A percentile compares a stretch with the other conserved stretches of the same genome.
Conservation (phyloP, 2,113 vertebrate species). For the Pandion haliaetus region DNA sequence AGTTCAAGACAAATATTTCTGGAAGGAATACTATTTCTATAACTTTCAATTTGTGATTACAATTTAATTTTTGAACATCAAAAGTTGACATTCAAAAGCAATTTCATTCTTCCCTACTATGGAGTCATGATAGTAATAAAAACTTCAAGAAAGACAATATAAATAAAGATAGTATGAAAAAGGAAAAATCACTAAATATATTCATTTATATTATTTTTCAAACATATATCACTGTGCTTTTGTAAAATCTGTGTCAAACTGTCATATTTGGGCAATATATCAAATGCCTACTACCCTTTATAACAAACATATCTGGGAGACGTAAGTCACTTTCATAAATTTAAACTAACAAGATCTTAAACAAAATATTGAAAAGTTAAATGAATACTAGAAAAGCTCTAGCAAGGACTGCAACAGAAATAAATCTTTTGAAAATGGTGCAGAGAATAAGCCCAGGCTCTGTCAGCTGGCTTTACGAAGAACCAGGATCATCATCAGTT, state of each 20-base stretch:
- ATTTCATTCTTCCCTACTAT: neutral
- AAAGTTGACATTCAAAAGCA: neutral
- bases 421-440: neutral
- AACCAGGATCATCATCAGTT: neutral
- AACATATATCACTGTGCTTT: neutral
- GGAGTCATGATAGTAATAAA: neutral
- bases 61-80: neutral
- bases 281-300: neutral
- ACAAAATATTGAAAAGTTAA: neutral
- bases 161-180: neutral
- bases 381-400: neutral
- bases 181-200: neutral
- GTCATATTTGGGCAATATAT: neutral
- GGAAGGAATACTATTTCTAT: neutral
- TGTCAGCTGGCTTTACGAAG: neutral
- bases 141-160: neutral
- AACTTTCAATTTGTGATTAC: neutral
- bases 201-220: neutral
- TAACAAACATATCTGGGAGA: neutral
- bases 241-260: neutral
- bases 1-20: neutral
- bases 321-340: neutral
- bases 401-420: neutral
- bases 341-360: neutral
- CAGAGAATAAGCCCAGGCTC: neutral